These are phyloP conservation scores for Climacteris rufus DNA, from an alignment of 2,113 vertebrate genomes.

Conservation along the genomic window DNA sequence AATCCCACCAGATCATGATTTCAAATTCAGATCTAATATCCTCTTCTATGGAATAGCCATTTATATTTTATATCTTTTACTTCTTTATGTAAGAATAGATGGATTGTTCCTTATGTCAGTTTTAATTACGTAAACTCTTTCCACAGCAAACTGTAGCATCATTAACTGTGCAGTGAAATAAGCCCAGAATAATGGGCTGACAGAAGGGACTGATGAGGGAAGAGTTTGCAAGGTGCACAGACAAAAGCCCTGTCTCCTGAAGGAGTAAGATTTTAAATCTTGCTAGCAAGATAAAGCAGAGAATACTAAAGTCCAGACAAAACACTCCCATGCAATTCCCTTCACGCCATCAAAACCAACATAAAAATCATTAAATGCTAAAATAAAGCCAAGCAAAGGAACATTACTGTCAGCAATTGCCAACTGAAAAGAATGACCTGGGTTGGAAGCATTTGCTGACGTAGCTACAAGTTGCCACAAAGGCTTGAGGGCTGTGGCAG, in stretches of 20 bases:
- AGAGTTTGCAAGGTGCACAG: background rate
- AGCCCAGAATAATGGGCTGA: background rate
- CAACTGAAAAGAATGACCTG: background rate
- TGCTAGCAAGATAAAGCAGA: background rate
- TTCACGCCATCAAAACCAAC: background rate
- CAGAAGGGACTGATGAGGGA: background rate
- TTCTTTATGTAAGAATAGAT: background rate
- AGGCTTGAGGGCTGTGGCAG: background rate
- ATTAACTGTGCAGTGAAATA: background rate
- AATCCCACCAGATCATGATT: background rate
- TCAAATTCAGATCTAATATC: background rate
- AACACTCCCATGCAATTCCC: background rate
- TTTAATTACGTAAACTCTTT: background rate
- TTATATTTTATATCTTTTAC: background rate
- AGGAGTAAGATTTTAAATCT: background rate
- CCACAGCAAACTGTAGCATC: background rate
- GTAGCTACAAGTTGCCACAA: background rate
- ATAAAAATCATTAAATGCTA: conserved; percentile 14
- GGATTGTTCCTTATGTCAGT: background rate
- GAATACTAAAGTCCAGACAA: background rate
- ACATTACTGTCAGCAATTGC: background rate
- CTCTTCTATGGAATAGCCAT: background rate
- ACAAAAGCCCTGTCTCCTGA: background rate
- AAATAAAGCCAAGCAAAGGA: conserved; percentile 21
- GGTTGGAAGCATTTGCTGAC: background rate